Percentiles rank a stretch among this genome's conserved stretches.
Conservation (phyloP, 2,888 invertebrate species). For the Drosophila anceps region DNA sequence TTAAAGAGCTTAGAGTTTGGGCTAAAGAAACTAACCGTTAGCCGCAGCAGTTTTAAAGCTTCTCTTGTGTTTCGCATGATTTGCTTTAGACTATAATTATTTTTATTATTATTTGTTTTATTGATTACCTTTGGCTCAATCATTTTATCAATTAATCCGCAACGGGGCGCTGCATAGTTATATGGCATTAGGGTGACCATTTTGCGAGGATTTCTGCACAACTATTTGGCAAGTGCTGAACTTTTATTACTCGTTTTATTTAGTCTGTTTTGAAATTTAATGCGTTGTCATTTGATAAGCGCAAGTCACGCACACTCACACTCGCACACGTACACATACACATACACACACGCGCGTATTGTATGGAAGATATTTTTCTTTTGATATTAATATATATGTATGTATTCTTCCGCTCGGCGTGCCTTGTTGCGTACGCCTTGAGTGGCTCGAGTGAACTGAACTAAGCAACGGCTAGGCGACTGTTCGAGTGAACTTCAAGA, state of each 20-base stretch:
- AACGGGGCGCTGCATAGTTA: conserved; percentile 85
- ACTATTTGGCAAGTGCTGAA: conserved; percentile 11
- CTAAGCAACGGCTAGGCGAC: conserved; percentile 21
- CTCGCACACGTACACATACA: conserved; percentile 11
- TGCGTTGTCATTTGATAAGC: conserved; percentile 46
- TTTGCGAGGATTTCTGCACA: conserved; percentile 57
- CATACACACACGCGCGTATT: conserved; percentile 22
- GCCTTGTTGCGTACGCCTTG: conserved; percentile 62
- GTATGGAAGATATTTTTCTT: neutral
- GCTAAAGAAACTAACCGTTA: conserved; percentile 22
- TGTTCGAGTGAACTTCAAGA: conserved; percentile 35
- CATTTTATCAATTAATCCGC: conserved; percentile 86
- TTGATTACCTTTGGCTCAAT: conserved; percentile 85
- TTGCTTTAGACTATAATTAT: conserved; percentile 3
- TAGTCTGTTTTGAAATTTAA: conserved; percentile 51
- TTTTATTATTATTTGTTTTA: conserved; percentile 5
- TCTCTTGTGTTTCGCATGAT: conserved; percentile 33
- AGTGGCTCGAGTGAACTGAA: conserved; percentile 77
- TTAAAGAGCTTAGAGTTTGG: conserved; percentile 6
- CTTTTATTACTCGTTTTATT: conserved; percentile 6
- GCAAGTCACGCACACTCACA: conserved; percentile 15
- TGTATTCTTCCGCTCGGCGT: conserved; percentile 9
- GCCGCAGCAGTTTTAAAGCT: conserved; percentile 68
- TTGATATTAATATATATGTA: neutral
- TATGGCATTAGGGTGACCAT: conserved; percentile 86